Evolutionary conservation across 2,797 vertebrate species (phyloP).

Genomic region (Knipowitschia caucasica): DNA sequence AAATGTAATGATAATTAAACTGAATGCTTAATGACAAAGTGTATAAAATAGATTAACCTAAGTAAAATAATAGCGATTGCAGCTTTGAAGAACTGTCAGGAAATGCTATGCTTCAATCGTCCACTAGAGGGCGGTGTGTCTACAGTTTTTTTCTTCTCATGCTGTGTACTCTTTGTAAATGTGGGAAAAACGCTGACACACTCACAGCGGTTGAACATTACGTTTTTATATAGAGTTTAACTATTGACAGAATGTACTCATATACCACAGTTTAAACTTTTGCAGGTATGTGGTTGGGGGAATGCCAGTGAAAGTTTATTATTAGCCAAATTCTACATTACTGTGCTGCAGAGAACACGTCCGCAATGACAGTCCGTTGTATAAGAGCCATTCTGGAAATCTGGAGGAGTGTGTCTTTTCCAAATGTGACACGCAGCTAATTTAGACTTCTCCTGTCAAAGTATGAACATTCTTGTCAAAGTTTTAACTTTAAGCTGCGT

Average conservation of each 20-base stretch:
- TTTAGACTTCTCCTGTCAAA: constrained; percentile 12
- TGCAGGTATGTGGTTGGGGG: constrained; percentile 3
- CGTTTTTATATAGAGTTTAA: too few species aligned
- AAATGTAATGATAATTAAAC: too few species aligned
- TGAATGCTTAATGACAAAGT: too few species aligned
- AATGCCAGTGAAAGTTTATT: constrained; percentile 8
- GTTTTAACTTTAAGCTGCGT: background rate
- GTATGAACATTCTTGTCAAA: constrained; percentile 10
- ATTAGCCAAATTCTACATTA: constrained; percentile 19
- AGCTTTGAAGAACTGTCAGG: too few species aligned
- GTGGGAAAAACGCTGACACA: too few species aligned
- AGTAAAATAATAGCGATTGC: too few species aligned
- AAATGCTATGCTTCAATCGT: background rate
- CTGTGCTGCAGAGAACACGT: constrained; percentile 21
- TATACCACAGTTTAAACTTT: too few species aligned
- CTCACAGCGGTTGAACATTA: too few species aligned
- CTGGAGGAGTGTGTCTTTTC: constrained; percentile 7
- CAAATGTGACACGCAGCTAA: constrained; percentile 3
- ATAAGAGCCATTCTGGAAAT: constrained; percentile 15
- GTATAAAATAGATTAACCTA: too few species aligned
- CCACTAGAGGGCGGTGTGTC: constrained; percentile 44
- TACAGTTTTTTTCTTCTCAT: too few species aligned
- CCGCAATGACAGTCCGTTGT: constrained; percentile 11
- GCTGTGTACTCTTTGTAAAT: too few species aligned
- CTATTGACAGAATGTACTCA: too few species aligned